Conservation (phyloP, 2,113 vertebrate species). For the Ornithorhynchus anatinus region DNA sequence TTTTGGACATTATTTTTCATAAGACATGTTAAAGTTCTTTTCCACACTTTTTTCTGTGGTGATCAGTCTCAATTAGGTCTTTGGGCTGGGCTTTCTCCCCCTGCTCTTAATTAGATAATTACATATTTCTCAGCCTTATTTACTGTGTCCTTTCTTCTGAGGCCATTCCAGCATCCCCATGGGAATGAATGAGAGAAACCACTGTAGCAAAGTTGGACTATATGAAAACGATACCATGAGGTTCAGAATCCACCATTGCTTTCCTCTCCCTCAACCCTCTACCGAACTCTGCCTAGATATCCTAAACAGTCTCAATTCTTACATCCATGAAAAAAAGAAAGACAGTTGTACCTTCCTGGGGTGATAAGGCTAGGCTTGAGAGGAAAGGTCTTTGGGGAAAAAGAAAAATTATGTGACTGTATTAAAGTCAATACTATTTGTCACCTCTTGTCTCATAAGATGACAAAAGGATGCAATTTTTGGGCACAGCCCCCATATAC, state of each 20-base stretch:
- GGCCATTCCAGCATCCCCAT: slow-evolving; percentile 41
- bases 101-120: slow-evolving; percentile 20
- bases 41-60: not conserved
- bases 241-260: slow-evolving; percentile 12
- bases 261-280: not conserved
- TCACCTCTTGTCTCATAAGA: slow-evolving; percentile 75
- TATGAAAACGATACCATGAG: slow-evolving; percentile 39
- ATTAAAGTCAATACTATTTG: slow-evolving; percentile 83
- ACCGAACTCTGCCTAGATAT: slow-evolving; percentile 15
- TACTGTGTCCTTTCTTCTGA: not conserved
- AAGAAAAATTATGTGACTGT: slow-evolving; percentile 73
- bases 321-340: slow-evolving; percentile 37
- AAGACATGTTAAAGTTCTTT: slow-evolving; percentile 12
- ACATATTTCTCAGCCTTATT: slow-evolving; percentile 18
- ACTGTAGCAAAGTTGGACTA: slow-evolving; percentile 38
- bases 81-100: not conserved
- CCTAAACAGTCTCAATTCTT: not conserved
- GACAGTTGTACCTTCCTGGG: slow-evolving; percentile 23
- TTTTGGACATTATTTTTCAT: not conserved
- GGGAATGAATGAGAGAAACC: slow-evolving; percentile 58
- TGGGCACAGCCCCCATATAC: slow-evolving; percentile 78
- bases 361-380: slow-evolving; percentile 56
- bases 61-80: slow-evolving; percentile 4
- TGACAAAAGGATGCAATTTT: slow-evolving; percentile 78
- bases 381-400: slow-evolving; percentile 79